Base-by-base conservation (phyloP, 2,113 vertebrate genomes). In the Pachycephala philippinensis region DNA sequence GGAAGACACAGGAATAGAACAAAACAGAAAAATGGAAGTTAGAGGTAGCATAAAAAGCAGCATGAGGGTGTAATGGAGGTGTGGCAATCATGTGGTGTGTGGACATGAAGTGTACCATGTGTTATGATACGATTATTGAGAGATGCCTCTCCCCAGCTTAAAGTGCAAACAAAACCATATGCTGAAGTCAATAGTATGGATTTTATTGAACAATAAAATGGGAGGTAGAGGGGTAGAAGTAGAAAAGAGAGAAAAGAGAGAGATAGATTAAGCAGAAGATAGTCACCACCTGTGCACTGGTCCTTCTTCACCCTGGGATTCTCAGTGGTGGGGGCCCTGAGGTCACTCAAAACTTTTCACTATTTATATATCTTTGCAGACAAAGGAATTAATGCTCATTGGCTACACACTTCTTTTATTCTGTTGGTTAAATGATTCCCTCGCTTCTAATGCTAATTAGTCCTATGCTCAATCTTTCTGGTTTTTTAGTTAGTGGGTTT, bases 51-150 rank as follows among this genome's bases (percentile, higher is more conserved):
- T 57, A 66, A 78, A 66, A 92, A 33, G 14, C 39, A 63, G 19
- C 27, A 22, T n/a, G 45, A 74, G 6, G 14, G 4, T 74, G 2
- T 31, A 87, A 69, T 35, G 28, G 54, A 70, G 17, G 42, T 9
- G 2, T 19, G 53, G 37, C 54, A 80, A 4, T 69, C 60, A 24
- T 4, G n/a, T 28, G 31, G 23, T 2, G 0, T 8, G 11, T 15
- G 44, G 30, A 31, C 22, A 40, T 56, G 21, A 77, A 53, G 28
- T 26, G 8, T 33, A 16, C 7, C 0, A 0, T 74, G 37, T 57
- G 53, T 47, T 75, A 11, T 11, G 44, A 28, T 28, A 13, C 16
- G 5, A 15, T 47, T 61, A 61, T 19, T 40, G 16, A 47, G 47
- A 54, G n/a, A 53, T 31, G 26, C 24, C 14, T 61, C 47, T 76